Evolutionary conservation across 2,888 invertebrate genomes (phyloP).

Genomic region (Mayetiola destructor): DNA sequence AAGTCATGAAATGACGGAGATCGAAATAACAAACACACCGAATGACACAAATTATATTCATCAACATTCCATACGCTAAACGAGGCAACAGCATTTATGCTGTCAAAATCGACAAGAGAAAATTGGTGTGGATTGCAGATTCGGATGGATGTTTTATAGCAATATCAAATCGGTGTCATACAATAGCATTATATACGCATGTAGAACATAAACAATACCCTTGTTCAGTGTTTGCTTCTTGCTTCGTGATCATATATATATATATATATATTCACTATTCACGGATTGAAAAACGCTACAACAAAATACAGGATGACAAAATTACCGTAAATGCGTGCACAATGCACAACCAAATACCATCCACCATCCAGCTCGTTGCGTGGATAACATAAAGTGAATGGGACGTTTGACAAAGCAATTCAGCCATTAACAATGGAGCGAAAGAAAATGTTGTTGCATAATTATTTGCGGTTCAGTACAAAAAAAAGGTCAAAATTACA

Average conservation of each 20-base stretch:
- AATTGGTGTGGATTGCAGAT: not conserved
- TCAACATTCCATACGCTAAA: constrained; percentile 10
- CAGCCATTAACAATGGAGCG: too few species aligned
- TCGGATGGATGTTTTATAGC: not conserved
- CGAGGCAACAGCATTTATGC: not conserved
- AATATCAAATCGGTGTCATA: constrained; percentile 4
- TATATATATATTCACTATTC: not conserved
- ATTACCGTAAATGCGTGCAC: not conserved
- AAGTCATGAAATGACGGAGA: constrained; percentile 13
- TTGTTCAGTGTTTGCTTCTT: not conserved
- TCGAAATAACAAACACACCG: not conserved
- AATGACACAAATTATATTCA: constrained; percentile 13
- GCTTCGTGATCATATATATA: too few species aligned
- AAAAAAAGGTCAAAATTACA: constrained; percentile 9
- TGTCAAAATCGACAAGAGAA: not conserved
- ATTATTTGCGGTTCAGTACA: constrained; percentile 12
- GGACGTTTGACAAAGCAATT: too few species aligned
- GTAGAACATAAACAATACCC: constrained; percentile 12
- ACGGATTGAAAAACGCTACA: not conserved
- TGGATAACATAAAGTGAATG: too few species aligned
- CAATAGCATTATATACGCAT: too few species aligned
- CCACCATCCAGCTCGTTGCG: too few species aligned
- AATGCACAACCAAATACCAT: too few species aligned
- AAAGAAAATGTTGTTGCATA: constrained; percentile 12
- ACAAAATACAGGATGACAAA: not conserved